These are phyloP conservation scores for Pogonocichla stellata DNA, from an alignment of 2,113 vertebrate genomes.

Conservation along the genomic window DNA sequence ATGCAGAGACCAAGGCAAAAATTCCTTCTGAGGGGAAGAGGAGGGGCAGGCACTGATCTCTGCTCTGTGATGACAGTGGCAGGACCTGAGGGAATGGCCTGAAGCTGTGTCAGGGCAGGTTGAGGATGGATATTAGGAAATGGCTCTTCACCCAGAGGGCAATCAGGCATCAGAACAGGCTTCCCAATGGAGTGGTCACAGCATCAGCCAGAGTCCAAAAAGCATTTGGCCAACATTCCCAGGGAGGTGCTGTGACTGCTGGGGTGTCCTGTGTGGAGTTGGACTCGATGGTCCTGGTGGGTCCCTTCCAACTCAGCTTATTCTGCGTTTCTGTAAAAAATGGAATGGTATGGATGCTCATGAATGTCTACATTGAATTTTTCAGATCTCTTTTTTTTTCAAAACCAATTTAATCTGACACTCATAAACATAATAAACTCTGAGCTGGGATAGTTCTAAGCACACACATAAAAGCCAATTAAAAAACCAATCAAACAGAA, in stretches of 20 bases:
- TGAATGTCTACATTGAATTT: neutral
- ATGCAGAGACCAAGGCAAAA: neutral
- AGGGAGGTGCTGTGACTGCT: neutral
- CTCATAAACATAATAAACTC: neutral
- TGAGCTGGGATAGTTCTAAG: neutral
- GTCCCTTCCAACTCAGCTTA: neutral
- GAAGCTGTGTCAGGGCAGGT: neutral
- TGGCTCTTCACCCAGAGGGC: neutral
- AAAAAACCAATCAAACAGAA: neutral
- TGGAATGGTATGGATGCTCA: neutral
- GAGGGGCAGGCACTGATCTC: no score
- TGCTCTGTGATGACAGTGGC: no score
- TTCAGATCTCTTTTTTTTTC: neutral
- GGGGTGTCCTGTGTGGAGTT: accelerated
- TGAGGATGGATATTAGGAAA: neutral
- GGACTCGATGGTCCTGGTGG: neutral
- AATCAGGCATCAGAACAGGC: neutral
- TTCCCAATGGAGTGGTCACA: neutral
- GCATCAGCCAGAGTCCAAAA: neutral
- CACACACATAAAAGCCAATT: neutral
- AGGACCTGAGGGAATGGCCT: neutral
- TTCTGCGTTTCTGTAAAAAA: neutral
- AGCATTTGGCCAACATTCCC: neutral
- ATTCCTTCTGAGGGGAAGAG: neutral
- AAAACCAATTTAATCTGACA: neutral